Conservation (phyloP, 2,797 vertebrate species). For the Lepidocolaptes lacrymiger region DNA sequence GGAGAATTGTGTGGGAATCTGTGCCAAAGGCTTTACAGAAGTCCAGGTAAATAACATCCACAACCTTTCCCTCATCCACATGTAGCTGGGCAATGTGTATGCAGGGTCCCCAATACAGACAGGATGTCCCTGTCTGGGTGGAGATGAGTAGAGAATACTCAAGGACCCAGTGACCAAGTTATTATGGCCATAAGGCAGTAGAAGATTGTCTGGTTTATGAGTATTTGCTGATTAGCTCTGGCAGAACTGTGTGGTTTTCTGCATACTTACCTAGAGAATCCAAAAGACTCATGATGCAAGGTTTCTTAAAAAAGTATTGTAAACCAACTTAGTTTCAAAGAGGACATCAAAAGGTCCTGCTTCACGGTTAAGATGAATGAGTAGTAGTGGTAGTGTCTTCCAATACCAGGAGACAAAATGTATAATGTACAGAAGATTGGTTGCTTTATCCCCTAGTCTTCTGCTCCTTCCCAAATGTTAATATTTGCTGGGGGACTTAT, state of each 20-base stretch:
- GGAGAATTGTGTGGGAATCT: not conserved
- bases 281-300: not conserved
- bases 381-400: not conserved
- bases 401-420: not conserved
- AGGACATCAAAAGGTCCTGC: not conserved
- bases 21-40: not conserved
- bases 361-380: not conserved
- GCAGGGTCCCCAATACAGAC: not conserved
- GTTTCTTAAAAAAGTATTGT: not conserved
- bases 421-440: not conserved
- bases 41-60: not conserved
- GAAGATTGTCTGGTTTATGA: not conserved
- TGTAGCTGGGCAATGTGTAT: not conserved
- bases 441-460: not conserved
- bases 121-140: not conserved
- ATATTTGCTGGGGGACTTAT: constrained; percentile 21
- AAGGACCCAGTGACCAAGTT: not conserved
- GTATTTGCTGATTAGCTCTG: not conserved
- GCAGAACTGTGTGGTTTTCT: not conserved
- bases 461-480: constrained; percentile 31
- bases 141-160: not conserved
- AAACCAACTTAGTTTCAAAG: not conserved
- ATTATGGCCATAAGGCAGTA: not conserved
- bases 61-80: not conserved
- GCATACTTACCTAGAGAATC: not conserved